Percentiles rank a stretch among this genome's conserved stretches.
These are phyloP conservation scores for Osedax frankpressi DNA, from an alignment of 2,888 invertebrate genomes.

Conservation along the genomic window DNA sequence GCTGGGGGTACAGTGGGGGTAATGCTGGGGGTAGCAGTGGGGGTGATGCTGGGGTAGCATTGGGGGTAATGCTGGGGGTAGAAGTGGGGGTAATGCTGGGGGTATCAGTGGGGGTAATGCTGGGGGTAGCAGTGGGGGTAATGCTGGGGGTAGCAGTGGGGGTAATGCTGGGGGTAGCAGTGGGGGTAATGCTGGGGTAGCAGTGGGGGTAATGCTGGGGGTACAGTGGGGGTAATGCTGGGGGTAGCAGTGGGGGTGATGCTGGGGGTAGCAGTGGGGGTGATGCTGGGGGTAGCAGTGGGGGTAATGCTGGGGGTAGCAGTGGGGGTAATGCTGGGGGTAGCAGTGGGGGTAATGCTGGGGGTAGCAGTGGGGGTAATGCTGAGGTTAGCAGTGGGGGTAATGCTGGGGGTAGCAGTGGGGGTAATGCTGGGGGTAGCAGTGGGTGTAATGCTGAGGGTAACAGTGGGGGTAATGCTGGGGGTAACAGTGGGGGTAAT, in stretches of 20 bases:
- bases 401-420: conserved; percentile 14
- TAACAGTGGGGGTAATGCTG: conserved; percentile 24
- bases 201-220: background rate
- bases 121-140: background rate
- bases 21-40: background rate
- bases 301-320: conserved; percentile 7
- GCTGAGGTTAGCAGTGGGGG: conserved; percentile 11
- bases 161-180: conserved; percentile 25
- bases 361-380: conserved; percentile 24
- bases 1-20: background rate
- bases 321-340: background rate
- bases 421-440: conserved; percentile 24
- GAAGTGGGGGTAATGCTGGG: conserved; percentile 18
- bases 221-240: conserved; percentile 1
- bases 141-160: conserved; percentile 6
- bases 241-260: conserved; percentile 15
- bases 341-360: conserved; percentile 18
- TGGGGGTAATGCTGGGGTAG: conserved; percentile 17
- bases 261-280: background rate
- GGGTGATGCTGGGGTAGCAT: background rate
- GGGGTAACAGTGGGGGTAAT: conserved; percentile 24
- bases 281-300: background rate
- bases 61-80: background rate
- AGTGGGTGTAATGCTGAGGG: conserved; percentile 24
- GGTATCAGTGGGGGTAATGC: conserved; percentile 13